These are phyloP conservation scores for Mormyrus hasselquistii DNA, from an alignment of 2,797 vertebrate genomes.

Conservation along the genomic window DNA sequence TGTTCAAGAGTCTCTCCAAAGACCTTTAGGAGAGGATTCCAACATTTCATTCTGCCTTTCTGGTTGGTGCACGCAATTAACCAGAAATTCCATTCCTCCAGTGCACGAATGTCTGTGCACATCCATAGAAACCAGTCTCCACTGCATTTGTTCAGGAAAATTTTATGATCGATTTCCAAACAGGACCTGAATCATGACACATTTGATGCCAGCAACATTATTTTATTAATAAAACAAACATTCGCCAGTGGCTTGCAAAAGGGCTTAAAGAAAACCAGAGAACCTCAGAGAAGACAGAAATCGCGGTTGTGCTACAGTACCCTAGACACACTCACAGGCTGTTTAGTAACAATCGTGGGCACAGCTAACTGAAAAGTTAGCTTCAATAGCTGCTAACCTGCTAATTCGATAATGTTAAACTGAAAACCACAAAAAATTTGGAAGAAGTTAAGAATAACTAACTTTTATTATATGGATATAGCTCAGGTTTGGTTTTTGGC, in stretches of 20 bases:
- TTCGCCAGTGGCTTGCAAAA: not conserved
- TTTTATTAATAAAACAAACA: not conserved
- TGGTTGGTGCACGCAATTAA: slow-evolving; percentile 15
- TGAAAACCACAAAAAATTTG: not conserved
- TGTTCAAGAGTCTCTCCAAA: slow-evolving; percentile 29
- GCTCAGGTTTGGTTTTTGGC: not conserved
- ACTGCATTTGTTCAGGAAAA: not conserved
- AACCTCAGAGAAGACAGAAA: not conserved
- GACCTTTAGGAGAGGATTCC: slow-evolving; percentile 27
- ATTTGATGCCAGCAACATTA: not conserved
- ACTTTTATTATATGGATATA: not conserved
- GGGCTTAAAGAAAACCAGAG: not conserved
- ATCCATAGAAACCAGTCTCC: not conserved
- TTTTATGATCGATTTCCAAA: not conserved
- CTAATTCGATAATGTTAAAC: not conserved
- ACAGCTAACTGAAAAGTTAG: not conserved
- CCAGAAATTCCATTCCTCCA: slow-evolving; percentile 10
- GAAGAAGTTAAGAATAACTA: not conserved
- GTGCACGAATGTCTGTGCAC: slow-evolving; percentile 12
- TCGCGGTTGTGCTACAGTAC: not conserved
- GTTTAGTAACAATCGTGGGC: not conserved
- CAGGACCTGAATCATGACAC: not conserved
- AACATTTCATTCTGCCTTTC: slow-evolving; percentile 15
- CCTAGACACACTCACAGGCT: not conserved
- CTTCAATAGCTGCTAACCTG: not conserved